Evolutionary conservation across 2,113 vertebrate species (phyloP), one percentile per base, ranked within the genome.

Genomic region (Oenanthe oenanthe): DNA sequence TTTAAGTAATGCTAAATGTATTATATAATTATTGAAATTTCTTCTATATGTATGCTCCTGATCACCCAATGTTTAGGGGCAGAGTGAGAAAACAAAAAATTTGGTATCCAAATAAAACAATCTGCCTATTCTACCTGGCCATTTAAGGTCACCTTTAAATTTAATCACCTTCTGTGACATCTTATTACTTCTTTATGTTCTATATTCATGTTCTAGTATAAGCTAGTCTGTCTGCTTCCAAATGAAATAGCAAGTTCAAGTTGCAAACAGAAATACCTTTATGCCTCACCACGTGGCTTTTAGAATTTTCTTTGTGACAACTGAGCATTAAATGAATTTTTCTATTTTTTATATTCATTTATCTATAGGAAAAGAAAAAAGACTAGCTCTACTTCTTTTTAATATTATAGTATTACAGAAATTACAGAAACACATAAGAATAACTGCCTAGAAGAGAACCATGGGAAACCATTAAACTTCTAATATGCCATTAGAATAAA

Each of bases 131-230:
- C 16, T 73, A 79, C 45, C 48, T 88, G n/a, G 92, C 28, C 76
- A 88, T 88, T 70, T 94, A 92, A 92, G 66, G 93, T 91, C 62
- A 93, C 81, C n/a, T 96, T 89, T 85, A 91, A 91, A 95, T 73
- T 57, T 77, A 65, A 88, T 84, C 83, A 93, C 43, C n/a, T 93
- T 85, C 66, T 87, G 77, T 61, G 34, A 60, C 56, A 93, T 85
- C 56, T 92, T 79, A 43, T 54, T 81, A 58, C 45, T 93, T 94
- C 91, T 80, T 63, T 85, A 17, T 89, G 70, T 70, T 85, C 38
- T 80, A 85, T 32, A 85, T 92, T 93, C 79, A 70, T 74, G 38
- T 7, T 85, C 45, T 50, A 56, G 24, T 25, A 61, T 68, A 75
- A 96, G 65, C 47, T 76, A 24, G 2, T 68, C 63, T 80, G 65